These are phyloP conservation scores for Daktulosphaira vitifoliae DNA, from an alignment of 1,140 invertebrate genomes.

Conservation along the genomic window DNA sequence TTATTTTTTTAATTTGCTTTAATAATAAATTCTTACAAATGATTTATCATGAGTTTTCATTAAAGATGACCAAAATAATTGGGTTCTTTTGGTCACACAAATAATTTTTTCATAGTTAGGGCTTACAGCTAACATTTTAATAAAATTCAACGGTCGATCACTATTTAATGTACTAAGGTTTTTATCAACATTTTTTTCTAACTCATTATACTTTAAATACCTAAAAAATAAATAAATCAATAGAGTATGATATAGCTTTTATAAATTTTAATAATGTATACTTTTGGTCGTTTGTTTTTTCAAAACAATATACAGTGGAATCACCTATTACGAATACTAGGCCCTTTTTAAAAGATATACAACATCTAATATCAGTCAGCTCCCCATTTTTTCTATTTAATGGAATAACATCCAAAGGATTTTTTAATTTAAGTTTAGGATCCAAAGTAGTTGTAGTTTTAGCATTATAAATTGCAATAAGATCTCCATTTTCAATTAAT, in stretches of 20 bases:
- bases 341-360: conserved; percentile 4
- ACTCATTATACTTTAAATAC: conserved; percentile 14
- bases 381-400: not conserved
- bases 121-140: conserved; percentile 47
- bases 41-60: not conserved
- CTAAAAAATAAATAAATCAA: not conserved
- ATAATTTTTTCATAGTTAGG: conserved; percentile 50
- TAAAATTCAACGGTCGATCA: conserved; percentile 14
- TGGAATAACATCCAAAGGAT: conserved; percentile 12
- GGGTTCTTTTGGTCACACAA: conserved; percentile 52
- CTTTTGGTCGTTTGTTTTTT: conserved; percentile 19
- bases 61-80: conserved; percentile 49
- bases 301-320: conserved; percentile 6
- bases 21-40: not conserved
- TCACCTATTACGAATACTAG: conserved; percentile 13
- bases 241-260: no score
- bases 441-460: conserved; percentile 35
- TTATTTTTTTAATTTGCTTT: no score
- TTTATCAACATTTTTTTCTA: not conserved
- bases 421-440: conserved; percentile 21
- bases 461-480: conserved; percentile 55
- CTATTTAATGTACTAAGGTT: conserved; percentile 3
- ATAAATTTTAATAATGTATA: not conserved
- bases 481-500: conserved; percentile 68
- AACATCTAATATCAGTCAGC: conserved; percentile 16